Conservation (phyloP, 2,888 invertebrate species). For the Urechis unicinctus region DNA sequence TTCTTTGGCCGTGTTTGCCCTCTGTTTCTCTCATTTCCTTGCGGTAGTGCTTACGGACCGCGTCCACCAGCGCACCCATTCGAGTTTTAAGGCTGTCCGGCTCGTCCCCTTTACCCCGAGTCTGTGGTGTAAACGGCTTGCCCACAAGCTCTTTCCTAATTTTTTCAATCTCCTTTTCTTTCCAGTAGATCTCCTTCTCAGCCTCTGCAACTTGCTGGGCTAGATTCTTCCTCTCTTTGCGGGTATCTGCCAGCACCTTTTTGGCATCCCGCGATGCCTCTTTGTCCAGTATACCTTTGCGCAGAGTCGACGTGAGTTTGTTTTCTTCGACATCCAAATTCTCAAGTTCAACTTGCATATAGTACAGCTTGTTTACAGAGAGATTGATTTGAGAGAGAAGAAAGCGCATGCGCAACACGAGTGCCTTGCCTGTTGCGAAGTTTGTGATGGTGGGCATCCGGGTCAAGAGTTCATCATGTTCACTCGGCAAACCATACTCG, state of each 20-base stretch:
- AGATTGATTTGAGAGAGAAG: not conserved
- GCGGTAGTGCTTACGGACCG: not conserved
- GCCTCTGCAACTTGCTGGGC: slow-evolving; percentile 4
- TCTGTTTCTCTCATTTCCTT: not conserved
- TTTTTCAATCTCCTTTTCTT: not conserved
- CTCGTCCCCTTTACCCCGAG: not conserved
- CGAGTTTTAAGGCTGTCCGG: not conserved
- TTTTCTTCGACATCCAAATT: not conserved
- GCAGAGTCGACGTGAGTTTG: not conserved
- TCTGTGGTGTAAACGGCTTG: not conserved
- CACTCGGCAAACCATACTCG: not conserved
- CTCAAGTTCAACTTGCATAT: not conserved
- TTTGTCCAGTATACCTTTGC: not conserved
- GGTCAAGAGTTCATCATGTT: not conserved
- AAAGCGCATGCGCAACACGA: not conserved
- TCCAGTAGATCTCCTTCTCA: not conserved
- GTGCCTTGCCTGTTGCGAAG: not conserved
- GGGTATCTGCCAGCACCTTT: not conserved
- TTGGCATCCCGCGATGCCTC: not conserved
- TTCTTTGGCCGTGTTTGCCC: not conserved
- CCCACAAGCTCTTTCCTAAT: not conserved
- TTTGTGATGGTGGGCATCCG: not conserved
- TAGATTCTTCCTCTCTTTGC: not conserved
- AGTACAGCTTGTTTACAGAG: slow-evolving; percentile 2
- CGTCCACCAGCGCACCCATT: not conserved